Conservation (phyloP, 2,888 invertebrate genomes). For the Xanthia icteritia region DNA sequence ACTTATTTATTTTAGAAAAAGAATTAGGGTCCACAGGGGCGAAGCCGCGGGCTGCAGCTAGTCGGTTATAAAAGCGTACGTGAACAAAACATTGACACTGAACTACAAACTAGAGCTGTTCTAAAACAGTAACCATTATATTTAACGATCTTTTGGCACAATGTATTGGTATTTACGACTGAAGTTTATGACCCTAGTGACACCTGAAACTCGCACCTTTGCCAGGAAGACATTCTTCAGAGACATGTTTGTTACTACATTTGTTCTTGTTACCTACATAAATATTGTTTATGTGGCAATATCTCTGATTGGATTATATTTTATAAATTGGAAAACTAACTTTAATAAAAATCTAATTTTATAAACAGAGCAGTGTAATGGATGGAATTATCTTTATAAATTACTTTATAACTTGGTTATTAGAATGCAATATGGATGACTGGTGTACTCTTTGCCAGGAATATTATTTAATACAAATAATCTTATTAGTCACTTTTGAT, state of each 20-base stretch:
- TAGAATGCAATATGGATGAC: too few relatives aligned
- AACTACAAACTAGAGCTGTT: constrained; percentile 10
- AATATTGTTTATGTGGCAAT: background rate
- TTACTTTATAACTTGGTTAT: too few relatives aligned
- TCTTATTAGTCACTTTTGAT: too few relatives aligned
- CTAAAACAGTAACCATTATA: background rate
- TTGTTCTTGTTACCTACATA: background rate
- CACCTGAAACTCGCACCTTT: background rate
- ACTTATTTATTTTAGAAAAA: too few relatives aligned
- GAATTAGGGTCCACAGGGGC: too few relatives aligned
- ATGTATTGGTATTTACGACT: constrained; percentile 1
- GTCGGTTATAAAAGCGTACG: background rate
- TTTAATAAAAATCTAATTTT: too few relatives aligned
- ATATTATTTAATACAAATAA: too few relatives aligned
- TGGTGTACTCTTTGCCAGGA: too few relatives aligned
- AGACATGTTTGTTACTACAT: background rate
- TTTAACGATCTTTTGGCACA: constrained; percentile 23
- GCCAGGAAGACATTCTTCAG: background rate
- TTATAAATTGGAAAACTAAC: too few relatives aligned
- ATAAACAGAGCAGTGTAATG: too few relatives aligned
- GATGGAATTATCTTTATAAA: too few relatives aligned
- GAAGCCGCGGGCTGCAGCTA: too few relatives aligned
- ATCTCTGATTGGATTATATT: background rate
- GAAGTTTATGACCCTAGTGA: background rate
- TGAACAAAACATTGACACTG: background rate